These are phyloP conservation scores for Chrysocyon brachyurus DNA, from an alignment of 2,797 vertebrate species.

Conservation along the genomic window DNA sequence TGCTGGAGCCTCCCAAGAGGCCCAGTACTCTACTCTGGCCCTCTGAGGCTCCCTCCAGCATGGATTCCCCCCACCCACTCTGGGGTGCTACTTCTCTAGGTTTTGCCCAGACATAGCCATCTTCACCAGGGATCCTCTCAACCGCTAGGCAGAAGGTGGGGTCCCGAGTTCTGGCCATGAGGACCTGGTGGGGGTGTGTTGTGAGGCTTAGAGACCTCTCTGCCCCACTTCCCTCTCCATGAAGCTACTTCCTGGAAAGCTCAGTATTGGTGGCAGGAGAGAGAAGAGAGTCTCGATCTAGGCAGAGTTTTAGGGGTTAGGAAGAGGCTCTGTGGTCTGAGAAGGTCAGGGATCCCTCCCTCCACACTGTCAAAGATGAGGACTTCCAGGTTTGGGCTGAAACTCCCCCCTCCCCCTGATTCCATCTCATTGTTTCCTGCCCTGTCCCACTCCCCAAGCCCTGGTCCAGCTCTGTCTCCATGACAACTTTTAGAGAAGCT, in stretches of 20 bases:
- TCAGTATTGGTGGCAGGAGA: background rate
- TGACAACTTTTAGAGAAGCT: background rate
- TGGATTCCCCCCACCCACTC: constrained; percentile 69
- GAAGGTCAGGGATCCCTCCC: background rate
- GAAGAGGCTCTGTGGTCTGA: background rate
- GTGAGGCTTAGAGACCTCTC: background rate
- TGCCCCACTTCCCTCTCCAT: background rate
- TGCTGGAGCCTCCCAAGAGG: constrained; percentile 50
- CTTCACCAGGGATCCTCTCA: constrained; percentile 12
- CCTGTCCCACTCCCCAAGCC: background rate
- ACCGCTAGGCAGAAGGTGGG: background rate
- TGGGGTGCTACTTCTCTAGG: background rate
- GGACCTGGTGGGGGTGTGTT: accelerated
- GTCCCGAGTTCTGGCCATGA: background rate
- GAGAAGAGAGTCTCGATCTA: background rate
- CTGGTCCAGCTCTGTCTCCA: background rate
- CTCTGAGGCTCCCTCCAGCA: constrained; percentile 4
- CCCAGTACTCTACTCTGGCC: constrained; percentile 52
- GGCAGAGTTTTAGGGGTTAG: background rate
- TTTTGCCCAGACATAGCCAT: constrained; percentile 54
- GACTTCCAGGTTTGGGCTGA: background rate
- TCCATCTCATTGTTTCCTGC: background rate
- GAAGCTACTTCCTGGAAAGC: background rate
- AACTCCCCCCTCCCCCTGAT: background rate
- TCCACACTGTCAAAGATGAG: background rate